These are phyloP conservation scores for Alligator sinensis DNA, from an alignment of 2,113 vertebrate species.

Conservation along the genomic window DNA sequence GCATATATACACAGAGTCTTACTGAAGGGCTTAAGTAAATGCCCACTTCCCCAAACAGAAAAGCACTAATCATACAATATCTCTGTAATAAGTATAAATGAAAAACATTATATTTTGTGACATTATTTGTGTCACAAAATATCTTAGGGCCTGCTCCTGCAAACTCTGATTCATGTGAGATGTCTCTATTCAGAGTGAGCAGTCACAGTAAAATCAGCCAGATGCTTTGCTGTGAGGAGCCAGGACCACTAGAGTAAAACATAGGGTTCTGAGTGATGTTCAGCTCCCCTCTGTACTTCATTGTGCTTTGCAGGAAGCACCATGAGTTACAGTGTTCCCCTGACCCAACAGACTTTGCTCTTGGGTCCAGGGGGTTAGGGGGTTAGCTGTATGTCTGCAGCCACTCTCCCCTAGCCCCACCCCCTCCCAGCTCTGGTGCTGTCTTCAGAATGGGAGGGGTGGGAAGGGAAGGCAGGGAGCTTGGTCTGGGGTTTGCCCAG, in stretches of 20 bases:
- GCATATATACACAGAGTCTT: background rate
- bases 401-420: too few species aligned
- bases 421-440: too few species aligned
- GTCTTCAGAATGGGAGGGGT: too few species aligned
- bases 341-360: too few species aligned
- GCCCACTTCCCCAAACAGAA: background rate
- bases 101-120: background rate
- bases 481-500: too few species aligned
- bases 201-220: background rate
- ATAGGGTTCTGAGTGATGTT: too few species aligned
- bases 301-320: too few species aligned
- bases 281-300: background rate
- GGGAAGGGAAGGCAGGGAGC: too few species aligned
- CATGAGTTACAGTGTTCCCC: too few species aligned
- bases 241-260: background rate
- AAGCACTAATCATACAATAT: background rate
- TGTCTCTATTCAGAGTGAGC: background rate
- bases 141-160: background rate
- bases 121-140: background rate
- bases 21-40: background rate
- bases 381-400: too few species aligned
- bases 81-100: background rate
- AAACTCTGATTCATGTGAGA: background rate
- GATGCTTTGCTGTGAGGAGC: accelerated
- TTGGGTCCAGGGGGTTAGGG: too few species aligned